Conservation (phyloP, 2,797 vertebrate genomes). For the Epinephelus awoara region DNA sequence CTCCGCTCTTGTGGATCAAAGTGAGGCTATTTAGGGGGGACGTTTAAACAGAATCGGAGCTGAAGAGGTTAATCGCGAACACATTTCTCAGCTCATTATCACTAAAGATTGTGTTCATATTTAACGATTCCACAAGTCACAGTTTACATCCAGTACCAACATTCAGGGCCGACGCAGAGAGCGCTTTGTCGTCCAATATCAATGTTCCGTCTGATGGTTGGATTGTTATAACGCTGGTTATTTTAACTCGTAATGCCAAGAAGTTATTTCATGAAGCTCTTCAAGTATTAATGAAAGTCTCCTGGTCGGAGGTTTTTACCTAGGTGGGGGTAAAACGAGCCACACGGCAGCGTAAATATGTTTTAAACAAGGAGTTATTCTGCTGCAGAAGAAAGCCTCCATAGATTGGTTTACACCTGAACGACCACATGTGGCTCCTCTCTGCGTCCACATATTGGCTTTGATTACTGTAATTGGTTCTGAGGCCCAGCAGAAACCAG, state of each 20-base stretch:
- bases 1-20: neutral
- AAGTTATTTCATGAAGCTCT: neutral
- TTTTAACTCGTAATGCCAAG: slow-evolving; percentile 9
- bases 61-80: neutral
- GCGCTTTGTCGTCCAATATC: neutral
- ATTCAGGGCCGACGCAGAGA: neutral
- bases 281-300: slow-evolving; percentile 3
- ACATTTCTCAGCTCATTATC: slow-evolving; percentile 2
- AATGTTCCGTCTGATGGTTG: slow-evolving; percentile 2
- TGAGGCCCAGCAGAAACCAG: slow-evolving; percentile 69
- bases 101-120: neutral
- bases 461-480: slow-evolving; percentile 80
- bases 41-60: too few species aligned
- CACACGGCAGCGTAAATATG: slow-evolving; percentile 27
- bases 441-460: slow-evolving; percentile 57
- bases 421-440: slow-evolving; percentile 67
- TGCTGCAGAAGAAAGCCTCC: slow-evolving; percentile 52
- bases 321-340: slow-evolving; percentile 20
- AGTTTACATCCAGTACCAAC: neutral
- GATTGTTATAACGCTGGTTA: neutral
- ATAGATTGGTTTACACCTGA: slow-evolving; percentile 67
- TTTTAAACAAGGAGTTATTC: slow-evolving; percentile 70
- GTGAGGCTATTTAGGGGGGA: neutral
- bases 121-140: neutral
- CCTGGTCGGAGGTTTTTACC: slow-evolving; percentile 22